Percentiles rank a stretch among this genome's conserved stretches.
These are phyloP conservation scores for Andricus quercusramuli DNA, from an alignment of 2,888 invertebrate genomes.

Conservation along the genomic window DNA sequence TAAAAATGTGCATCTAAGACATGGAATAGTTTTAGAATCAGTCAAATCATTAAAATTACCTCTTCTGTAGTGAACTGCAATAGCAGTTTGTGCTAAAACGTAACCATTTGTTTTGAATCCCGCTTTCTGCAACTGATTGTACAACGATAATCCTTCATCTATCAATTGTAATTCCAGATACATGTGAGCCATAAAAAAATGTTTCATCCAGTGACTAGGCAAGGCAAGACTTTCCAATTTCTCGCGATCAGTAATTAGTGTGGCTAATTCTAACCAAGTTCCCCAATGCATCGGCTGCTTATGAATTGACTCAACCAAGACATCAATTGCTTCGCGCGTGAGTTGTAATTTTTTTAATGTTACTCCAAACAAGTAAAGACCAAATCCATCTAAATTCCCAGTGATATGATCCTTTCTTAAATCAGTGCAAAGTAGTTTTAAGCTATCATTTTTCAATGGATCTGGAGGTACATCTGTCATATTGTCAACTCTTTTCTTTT, in stretches of 20 bases:
- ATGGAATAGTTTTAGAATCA: too few species aligned
- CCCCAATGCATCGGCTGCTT: slow-evolving; percentile 94
- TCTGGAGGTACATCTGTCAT: slow-evolving; percentile 86
- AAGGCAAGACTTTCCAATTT: slow-evolving; percentile 84
- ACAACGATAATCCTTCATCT: slow-evolving; percentile 93
- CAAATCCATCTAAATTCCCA: slow-evolving; percentile 90
- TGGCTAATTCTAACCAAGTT: slow-evolving; percentile 95
- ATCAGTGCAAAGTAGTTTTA: slow-evolving; percentile 81
- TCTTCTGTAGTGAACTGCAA: slow-evolving; percentile 94
- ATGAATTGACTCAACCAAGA: slow-evolving; percentile 89
- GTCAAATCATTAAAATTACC: slow-evolving; percentile 79
- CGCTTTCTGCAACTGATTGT: slow-evolving; percentile 86
- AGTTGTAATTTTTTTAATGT: slow-evolving; percentile 93
- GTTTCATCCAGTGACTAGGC: slow-evolving; percentile 96
- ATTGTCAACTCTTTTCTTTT: slow-evolving; percentile 93
- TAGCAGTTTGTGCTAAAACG: slow-evolving; percentile 94
- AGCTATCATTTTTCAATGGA: slow-evolving; percentile 79
- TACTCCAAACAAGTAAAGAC: slow-evolving; percentile 93
- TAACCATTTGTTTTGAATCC: slow-evolving; percentile 95
- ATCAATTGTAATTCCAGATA: slow-evolving; percentile 94
- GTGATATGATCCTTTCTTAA: slow-evolving; percentile 82
- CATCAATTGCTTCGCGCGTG: slow-evolving; percentile 87
- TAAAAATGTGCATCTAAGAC: too few species aligned
- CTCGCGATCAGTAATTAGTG: slow-evolving; percentile 90
- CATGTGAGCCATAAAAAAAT: slow-evolving; percentile 94